Base-by-base conservation (phyloP, 2,797 vertebrate species). In the Xerus rutilus region DNA sequence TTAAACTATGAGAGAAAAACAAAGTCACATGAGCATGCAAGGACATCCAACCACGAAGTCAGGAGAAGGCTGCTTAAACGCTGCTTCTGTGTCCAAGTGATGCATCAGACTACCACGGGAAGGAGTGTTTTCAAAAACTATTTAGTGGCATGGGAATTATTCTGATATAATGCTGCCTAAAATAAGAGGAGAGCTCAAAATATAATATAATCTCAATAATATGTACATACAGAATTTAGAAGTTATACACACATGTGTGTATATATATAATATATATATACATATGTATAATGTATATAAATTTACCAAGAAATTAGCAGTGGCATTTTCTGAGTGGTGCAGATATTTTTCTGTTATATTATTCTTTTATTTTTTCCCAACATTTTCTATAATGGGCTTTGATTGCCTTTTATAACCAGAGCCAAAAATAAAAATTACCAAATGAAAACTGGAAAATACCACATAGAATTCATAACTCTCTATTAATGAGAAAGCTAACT, bases 401-500 rank as follows among this genome's bases (percentile, higher is more conserved):
- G 83, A 94, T 86, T 91, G 67, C 85, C 86, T 96, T 95, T 96
- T 65, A 62, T 86, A 85, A 65, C 83, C 77, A 92, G 69, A 90
- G 62, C 11, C 54, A 77, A 95, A 95, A 93, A 64, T 91, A 92
- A 97, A 93, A 90, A 86, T 79, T 45, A 86, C 83, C 64, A 74
- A 45, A 93, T 45, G 69, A 91, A 86, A 92, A 72, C 83, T 82
- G 28, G 45, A 89, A 95, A 96, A 94, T 86, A 89, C 17, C 70
- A 39, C 65, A 54, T 64, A 30, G 57, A 95, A 93, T 85, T 45
- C 47, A 17, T 57, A 89, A 88, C 45, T 86, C 54, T 95, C 35
- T 91, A 73, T 92, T 91, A 97, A 94, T 70, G 91, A 93, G 79
- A 96, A 96, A 94, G 67, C 43, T 70, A 95, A 95, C 93, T 90